phyloP scores from a whole-genome alignment of 2,888 invertebrate genomes.

The Leptopilina myrica region DNA sequence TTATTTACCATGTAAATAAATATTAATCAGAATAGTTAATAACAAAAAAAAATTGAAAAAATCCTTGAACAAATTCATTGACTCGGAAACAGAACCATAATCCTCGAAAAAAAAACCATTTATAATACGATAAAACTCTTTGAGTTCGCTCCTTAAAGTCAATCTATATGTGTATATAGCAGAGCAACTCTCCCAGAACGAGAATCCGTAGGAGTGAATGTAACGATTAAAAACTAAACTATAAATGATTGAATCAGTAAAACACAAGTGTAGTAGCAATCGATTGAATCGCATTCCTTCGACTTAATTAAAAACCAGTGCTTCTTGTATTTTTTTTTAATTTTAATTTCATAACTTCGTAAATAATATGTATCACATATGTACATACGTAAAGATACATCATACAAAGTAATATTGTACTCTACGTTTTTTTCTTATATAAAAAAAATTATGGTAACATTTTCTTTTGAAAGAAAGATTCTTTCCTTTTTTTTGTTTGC shows the following conservation, averaged over 20 bases:
- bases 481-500: not conserved
- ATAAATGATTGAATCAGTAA: constrained; percentile 28
- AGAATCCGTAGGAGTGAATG: constrained; percentile 40
- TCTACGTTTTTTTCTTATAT: constrained; percentile 11
- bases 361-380: constrained; percentile 39
- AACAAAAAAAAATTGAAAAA: not conserved
- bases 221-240: not conserved
- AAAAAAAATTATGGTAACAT: constrained; percentile 18
- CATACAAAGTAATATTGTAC: constrained; percentile 2
- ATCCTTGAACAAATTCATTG: constrained; percentile 39
- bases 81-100: constrained; percentile 19
- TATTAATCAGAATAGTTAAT: not conserved
- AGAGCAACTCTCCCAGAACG: constrained; percentile 36
- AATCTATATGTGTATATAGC: not conserved
- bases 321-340: constrained; percentile 23
- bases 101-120: constrained; percentile 3
- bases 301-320: constrained; percentile 36
- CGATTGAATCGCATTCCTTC: constrained; percentile 29
- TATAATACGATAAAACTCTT: constrained; percentile 4
- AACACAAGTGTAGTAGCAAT: constrained; percentile 18
- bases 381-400: constrained; percentile 39
- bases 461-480: not conserved
- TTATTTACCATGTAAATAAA: constrained; percentile 8
- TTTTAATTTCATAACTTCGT: constrained; percentile 33
- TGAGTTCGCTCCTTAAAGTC: constrained; percentile 24